Evolutionary conservation across 2,888 invertebrate genomes (phyloP), one percentile per base, ranked within the genome.

Genomic region (Amphipoea lucens): DNA sequence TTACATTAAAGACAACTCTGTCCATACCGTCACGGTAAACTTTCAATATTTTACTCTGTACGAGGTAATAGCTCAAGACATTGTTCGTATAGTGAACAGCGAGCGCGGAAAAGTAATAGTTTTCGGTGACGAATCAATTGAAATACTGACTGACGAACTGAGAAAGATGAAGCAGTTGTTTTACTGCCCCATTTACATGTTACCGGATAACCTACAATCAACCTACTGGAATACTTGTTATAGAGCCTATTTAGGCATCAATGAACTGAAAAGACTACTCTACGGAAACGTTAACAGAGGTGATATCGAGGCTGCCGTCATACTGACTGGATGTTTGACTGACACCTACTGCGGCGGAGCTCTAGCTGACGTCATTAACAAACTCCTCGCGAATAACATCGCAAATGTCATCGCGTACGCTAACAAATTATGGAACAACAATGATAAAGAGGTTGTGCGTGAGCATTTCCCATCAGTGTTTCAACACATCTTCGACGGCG

Each of bases 1-100:
- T 6, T 75, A 78, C 36, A 60, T 83, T 20, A 83, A 83, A 45
- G 78, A 78, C 11, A 83, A 83, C 60, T 78, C 83, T 3, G 83
- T 78, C 20, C 23, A 14, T 5, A 78, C 71, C 29, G 83, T 83
- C 11, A 83, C 83, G 45, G 29, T 78, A 7, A 7, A 17, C 12
- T 3, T 23, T n/a, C 0, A 5, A 14, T 0, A 1, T 0, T 40
- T n/a, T n/a, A n/a, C n/a, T n/a, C n/a, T 17, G 9, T 0, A 0
- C 5, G 5, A 12, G 0, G 0, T 1, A 9, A 11, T 45, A 51
- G 36, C 9, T 36, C 14, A 63, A 68, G 82, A 83, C 20, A 78
- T 83, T 63, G 71, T n/a, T 68, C 83, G 83, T n/a, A 29, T 83
- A 51, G 78, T 72, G 12, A 83, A 83, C 40, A 71, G 71, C 42